A percentile compares a stretch with the other conserved stretches of the same genome.
Conservation (phyloP, 2,888 invertebrate genomes). For the Amphiduros pacificus region DNA sequence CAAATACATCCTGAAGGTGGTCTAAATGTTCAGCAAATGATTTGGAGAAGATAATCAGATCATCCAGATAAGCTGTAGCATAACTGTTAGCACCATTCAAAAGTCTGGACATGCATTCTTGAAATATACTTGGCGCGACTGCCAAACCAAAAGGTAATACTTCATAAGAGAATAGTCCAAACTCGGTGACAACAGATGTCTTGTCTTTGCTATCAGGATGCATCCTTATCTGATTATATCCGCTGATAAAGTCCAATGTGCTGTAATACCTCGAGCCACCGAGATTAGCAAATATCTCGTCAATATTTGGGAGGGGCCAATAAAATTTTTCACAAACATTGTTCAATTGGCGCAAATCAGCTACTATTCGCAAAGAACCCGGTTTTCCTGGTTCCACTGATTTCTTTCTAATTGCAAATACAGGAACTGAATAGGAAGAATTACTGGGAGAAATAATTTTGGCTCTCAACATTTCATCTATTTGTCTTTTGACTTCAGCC, state of each 20-base stretch:
- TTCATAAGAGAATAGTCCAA: neutral
- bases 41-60: neutral
- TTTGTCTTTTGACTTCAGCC: neutral
- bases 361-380: no score
- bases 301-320: neutral
- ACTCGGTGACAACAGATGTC: neutral
- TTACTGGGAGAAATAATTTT: neutral
- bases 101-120: neutral
- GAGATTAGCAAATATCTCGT: neutral
- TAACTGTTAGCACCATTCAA: neutral
- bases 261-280: neutral
- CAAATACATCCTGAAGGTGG: neutral
- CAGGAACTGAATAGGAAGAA: neutral
- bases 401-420: neutral
- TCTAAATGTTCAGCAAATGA: slow-evolving; percentile 1
- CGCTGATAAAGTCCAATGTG: neutral
- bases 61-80: slow-evolving; percentile 3
- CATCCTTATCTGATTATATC: neutral
- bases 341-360: neutral
- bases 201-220: neutral
- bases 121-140: neutral
- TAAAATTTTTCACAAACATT: neutral
- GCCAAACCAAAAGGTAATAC: neutral
- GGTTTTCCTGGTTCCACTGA: no score
- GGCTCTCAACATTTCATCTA: neutral